Evolutionary conservation across 2,113 vertebrate genomes (phyloP).

Genomic region (Eidolon helvum): DNA sequence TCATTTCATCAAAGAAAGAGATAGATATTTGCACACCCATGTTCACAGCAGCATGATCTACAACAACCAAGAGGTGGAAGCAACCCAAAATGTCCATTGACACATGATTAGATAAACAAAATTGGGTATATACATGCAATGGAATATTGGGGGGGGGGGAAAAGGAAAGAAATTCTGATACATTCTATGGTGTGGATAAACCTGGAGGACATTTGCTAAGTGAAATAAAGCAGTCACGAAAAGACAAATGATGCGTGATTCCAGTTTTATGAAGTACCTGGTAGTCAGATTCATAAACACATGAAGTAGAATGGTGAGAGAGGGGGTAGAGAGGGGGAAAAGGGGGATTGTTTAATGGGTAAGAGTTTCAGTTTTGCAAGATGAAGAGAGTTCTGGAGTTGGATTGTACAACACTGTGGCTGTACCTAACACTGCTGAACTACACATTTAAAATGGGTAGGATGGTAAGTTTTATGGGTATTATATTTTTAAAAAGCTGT

Average conservation of each 20-base stretch:
- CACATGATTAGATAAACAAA: neutral
- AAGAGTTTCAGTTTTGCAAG: neutral
- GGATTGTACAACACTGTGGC: no score
- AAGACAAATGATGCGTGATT: neutral
- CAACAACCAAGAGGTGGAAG: neutral
- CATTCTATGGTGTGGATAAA: neutral
- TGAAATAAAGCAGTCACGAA: neutral
- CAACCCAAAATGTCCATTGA: neutral
- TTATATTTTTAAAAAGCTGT: neutral
- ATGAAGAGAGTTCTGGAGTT: neutral
- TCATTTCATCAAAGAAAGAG: neutral
- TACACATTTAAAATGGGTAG: neutral
- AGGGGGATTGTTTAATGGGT: neutral
- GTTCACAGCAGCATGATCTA: neutral
- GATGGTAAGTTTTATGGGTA: neutral
- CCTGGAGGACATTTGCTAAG: neutral
- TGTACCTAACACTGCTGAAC: neutral
- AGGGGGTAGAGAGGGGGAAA: neutral
- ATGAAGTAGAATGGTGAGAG: neutral
- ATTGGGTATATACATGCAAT: neutral
- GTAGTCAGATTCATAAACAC: neutral
- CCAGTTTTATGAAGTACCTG: neutral
- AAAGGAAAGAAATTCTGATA: neutral
- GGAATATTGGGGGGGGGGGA: neutral
- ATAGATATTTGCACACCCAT: neutral